Base-by-base conservation (phyloP, 1,140 invertebrate species). In the Notospermus geniculatus region DNA sequence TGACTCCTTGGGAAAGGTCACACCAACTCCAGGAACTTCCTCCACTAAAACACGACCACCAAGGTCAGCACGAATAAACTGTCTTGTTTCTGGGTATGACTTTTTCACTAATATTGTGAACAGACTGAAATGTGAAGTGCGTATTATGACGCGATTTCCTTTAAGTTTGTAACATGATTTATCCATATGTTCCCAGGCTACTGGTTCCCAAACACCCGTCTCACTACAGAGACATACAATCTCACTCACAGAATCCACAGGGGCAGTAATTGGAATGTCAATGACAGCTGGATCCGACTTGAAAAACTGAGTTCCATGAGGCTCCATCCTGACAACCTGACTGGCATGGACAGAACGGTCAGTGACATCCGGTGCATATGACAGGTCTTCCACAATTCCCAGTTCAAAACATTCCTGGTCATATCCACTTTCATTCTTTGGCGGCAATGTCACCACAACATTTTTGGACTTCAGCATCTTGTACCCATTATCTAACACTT, bases 291-390 rank as follows among this genome's bases (percentile, higher is more conserved):
- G 72, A n/a, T 65, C 59, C 17, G 56, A 29, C 13, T 25, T 29
- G 50, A 30, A 70, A 55, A 74, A 74, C 52, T 60, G 46, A 13
- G 68, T 58, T n/a, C 72, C 72, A 50, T 73, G 68, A 17, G 72
- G 72, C 55, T 66, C 63, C 15, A 73, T 15, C 9, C 63, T 67
- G 27, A 73, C 65, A 15, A 73, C 67, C 25, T 62, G 63, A 46
- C 66, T 64, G 13, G 63, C 69, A 58, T 66, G 66, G 29, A 66
- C 28, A 5, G 60, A 15, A 39, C 60, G 27, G 13, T 62, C 56
- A 17, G 29, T 43, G 11, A 36, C 5, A 25, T 59, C 55, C 4
- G 60, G 60, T 30, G 56, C 29, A 52, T 62, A 62, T 2, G 27
- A 60, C 57, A 59, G 30, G 41, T 62, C 60, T 39, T 62, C 60